Percentiles rank a stretch among this genome's conserved stretches.
Evolutionary conservation across 92 coral and sea anemone species (phyloP).

Genomic region (Micromussa lordhowensis): DNA sequence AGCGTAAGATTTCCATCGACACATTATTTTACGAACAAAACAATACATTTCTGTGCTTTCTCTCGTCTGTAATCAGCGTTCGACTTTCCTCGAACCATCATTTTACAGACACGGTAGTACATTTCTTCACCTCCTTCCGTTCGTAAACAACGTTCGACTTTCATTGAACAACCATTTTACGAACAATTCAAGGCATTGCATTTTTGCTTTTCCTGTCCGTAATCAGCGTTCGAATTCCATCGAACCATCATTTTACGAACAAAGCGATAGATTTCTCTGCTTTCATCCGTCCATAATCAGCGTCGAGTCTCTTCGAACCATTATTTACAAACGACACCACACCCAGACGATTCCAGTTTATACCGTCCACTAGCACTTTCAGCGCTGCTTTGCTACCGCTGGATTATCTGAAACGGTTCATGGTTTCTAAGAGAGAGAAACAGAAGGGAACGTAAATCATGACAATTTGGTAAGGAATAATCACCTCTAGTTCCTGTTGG

Average conservation of each 20-base stretch:
- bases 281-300: slow-evolving; percentile 10
- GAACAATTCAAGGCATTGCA: background rate
- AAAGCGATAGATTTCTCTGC: background rate
- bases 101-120: background rate
- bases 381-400: too few species aligned
- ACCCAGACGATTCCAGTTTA: slow-evolving; percentile 20
- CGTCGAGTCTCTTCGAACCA: background rate
- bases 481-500: too few species aligned
- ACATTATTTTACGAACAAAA: background rate
- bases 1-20: background rate
- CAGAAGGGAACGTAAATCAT: too few species aligned
- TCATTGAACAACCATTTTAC: background rate
- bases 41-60: too few species aligned
- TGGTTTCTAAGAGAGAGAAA: too few species aligned
- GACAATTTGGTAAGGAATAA: too few species aligned
- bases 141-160: background rate
- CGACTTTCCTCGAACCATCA: too few species aligned
- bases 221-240: slow-evolving; percentile 5
- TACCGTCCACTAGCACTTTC: too few species aligned
- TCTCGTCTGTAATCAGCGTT: too few species aligned
- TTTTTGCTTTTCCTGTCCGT: background rate
- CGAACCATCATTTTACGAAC: slow-evolving; percentile 10
- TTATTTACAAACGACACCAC: background rate
- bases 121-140: background rate
- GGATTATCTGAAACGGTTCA: too few species aligned